These are phyloP conservation scores for Gila orcuttii DNA, from an alignment of 2,113 vertebrate species.

Conservation along the genomic window DNA sequence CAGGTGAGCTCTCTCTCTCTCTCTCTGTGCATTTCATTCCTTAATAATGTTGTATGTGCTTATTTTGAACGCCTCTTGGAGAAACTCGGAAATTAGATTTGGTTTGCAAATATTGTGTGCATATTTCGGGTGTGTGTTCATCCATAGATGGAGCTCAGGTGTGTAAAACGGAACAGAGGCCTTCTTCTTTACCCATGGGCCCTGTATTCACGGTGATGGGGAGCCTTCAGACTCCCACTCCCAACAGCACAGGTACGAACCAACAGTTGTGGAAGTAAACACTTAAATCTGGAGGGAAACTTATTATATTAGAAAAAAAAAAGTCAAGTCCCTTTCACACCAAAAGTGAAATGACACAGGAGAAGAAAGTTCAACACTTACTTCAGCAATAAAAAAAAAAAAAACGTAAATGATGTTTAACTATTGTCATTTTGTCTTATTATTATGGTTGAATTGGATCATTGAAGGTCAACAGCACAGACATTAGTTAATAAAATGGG, in stretches of 20 bases:
- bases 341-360: too few species aligned
- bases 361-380: too few species aligned
- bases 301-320: neutral
- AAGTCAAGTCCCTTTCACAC: too few species aligned
- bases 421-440: too few species aligned
- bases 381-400: too few species aligned
- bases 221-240: slow-evolving; percentile 94
- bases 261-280: neutral
- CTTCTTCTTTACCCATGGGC: slow-evolving; percentile 93
- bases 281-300: neutral
- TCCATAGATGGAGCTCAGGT: slow-evolving; percentile 85
- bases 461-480: too few species aligned
- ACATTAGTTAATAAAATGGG: too few species aligned
- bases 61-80: neutral
- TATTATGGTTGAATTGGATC: too few species aligned
- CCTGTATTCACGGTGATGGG: slow-evolving; percentile 90
- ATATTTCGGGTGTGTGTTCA: slow-evolving; percentile 46
- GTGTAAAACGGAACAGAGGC: slow-evolving; percentile 94
- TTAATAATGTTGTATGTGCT: neutral
- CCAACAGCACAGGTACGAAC: slow-evolving; percentile 95
- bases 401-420: too few species aligned
- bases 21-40: neutral
- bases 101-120: slow-evolving; percentile 29
- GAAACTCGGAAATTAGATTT: slow-evolving; percentile 18
- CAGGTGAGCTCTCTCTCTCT: slow-evolving; percentile 75